These are phyloP conservation scores for Mermis nigrescens DNA, from an alignment of 2,888 invertebrate genomes.

Conservation along the genomic window DNA sequence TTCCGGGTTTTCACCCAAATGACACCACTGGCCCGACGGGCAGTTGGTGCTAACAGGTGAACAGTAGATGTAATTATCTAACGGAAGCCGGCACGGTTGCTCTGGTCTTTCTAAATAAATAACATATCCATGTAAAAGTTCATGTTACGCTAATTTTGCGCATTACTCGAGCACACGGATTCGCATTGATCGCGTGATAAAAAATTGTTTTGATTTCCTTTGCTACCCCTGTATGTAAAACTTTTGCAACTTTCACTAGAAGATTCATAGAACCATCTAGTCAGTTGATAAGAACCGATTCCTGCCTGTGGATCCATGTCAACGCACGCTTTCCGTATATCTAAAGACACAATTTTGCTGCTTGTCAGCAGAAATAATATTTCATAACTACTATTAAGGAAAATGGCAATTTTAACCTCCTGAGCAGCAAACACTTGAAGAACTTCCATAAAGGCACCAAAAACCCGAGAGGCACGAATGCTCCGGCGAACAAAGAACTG, in stretches of 20 bases:
- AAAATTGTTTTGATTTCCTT: constrained; percentile 11
- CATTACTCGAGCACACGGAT: not conserved
- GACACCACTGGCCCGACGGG: constrained; percentile 12
- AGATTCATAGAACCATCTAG: constrained; percentile 23
- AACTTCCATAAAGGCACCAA: too few species aligned
- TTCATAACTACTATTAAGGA: too few species aligned
- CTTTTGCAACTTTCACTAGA: constrained; percentile 19
- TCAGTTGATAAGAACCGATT: not conserved
- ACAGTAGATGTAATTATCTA: not conserved
- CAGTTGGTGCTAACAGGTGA: constrained; percentile 3
- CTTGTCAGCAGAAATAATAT: too few species aligned
- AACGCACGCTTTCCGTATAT: not conserved
- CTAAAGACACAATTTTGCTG: not conserved
- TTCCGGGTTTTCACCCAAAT: constrained; percentile 7
- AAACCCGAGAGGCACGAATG: too few species aligned
- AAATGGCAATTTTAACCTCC: too few species aligned
- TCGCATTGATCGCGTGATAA: constrained; percentile 18
- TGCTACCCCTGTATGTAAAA: constrained; percentile 5
- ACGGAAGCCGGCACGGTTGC: not conserved
- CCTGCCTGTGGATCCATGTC: not conserved
- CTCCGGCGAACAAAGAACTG: too few species aligned
- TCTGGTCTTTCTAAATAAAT: not conserved
- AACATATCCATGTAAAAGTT: too few species aligned
- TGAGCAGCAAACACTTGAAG: too few species aligned
- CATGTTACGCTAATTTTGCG: too few species aligned